phyloP scores from a whole-genome alignment of 2,113 vertebrate genomes.

The Macquaria australasica region DNA sequence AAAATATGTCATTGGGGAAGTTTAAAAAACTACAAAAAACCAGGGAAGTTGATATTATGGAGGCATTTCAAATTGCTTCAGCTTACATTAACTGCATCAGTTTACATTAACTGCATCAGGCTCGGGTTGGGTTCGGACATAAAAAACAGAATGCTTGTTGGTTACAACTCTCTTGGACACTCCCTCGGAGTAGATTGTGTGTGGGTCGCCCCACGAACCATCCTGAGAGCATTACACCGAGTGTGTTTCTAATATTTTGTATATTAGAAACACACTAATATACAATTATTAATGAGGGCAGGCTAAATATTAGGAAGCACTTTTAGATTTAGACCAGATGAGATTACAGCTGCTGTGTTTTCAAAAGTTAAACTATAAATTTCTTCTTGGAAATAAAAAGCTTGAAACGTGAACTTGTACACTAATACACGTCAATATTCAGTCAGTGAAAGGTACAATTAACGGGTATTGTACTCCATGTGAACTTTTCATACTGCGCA shows the following conservation, averaged over 20 bases:
- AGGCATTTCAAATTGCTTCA: no score
- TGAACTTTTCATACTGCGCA: neutral
- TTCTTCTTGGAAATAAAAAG: neutral
- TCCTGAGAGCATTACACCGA: neutral
- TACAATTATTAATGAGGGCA: no score
- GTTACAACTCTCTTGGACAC: no score
- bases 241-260: neutral
- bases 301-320: neutral
- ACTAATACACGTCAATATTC: neutral
- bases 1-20: no score
- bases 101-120: no score
- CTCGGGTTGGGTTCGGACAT: no score
- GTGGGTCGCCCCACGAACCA: neutral
- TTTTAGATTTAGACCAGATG: neutral
- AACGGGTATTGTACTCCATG: neutral
- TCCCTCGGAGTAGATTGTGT: no score
- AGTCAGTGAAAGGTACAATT: neutral
- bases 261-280: no score
- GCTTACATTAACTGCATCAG: no score
- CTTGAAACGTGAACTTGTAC: rapidly evolving
- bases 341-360: neutral
- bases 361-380: neutral
- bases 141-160: no score
- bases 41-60: no score
- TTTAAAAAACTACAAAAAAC: no score